A percentile compares a stretch with the other conserved stretches of the same genome.
phyloP scores from a whole-genome alignment of 2,797 vertebrate genomes.

The Sardinella longiceps region DNA sequence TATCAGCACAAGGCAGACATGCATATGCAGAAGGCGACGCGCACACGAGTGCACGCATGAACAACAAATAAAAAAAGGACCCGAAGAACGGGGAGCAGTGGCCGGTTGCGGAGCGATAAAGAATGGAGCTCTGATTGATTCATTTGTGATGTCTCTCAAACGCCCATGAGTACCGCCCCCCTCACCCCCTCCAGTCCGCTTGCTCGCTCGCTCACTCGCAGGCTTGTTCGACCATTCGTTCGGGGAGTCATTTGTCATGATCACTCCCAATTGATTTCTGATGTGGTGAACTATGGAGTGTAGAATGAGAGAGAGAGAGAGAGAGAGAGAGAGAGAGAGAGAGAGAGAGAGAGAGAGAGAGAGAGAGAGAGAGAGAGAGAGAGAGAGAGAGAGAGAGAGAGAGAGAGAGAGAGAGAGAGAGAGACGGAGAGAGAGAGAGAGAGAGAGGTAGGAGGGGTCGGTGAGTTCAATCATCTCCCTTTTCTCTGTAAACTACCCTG shows the following conservation, averaged over 20 bases:
- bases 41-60: constrained; percentile 48
- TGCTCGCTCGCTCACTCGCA: neutral
- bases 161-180: constrained; percentile 55
- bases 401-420: neutral
- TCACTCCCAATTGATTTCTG: constrained; percentile 79
- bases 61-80: constrained; percentile 25
- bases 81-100: constrained; percentile 49
- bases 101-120: constrained; percentile 70
- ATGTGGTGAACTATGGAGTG: constrained; percentile 70
- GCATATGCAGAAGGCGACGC: constrained; percentile 48
- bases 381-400: constrained; percentile 43
- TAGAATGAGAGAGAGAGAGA: constrained; percentile 39
- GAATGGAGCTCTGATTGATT: constrained; percentile 72
- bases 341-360: constrained; percentile 42
- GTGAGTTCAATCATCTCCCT: constrained; percentile 40
- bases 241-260: constrained; percentile 79
- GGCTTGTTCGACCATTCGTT: constrained; percentile 48
- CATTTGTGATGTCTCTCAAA: constrained; percentile 70
- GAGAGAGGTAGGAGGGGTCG: neutral
- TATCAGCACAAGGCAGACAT: constrained; percentile 70
- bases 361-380: constrained; percentile 7
- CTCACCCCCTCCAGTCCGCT: neutral
- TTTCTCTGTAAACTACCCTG: constrained; percentile 32
- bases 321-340: constrained; percentile 32
- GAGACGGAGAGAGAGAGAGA: constrained; percentile 44